Conservation (phyloP, 2,797 vertebrate species). For the Phrynocephalus forsythii region DNA sequence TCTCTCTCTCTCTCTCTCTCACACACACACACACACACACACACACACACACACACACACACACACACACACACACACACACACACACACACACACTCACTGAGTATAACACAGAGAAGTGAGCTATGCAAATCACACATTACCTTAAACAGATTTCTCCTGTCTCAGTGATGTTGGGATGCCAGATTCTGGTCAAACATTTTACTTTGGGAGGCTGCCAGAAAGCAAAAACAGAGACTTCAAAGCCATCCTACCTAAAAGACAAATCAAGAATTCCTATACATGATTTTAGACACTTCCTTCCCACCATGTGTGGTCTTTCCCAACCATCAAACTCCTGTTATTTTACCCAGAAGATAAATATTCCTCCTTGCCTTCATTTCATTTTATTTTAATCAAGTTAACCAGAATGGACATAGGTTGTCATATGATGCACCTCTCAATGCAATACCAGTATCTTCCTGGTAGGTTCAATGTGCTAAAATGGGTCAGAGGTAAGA, state of each 20-base stretch:
- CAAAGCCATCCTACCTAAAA: not conserved
- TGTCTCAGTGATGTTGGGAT: conserved; percentile 97
- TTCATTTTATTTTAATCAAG: not conserved
- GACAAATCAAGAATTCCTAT: not conserved
- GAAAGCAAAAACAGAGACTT: conserved; percentile 59
- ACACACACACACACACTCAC: no score
- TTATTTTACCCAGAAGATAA: not conserved
- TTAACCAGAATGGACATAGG: not conserved
- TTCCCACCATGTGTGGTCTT: not conserved
- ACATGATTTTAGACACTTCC: not conserved
- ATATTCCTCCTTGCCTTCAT: no score
- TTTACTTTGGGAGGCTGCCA: conserved; percentile 97
- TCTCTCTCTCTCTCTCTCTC: no score
- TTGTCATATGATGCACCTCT: not conserved
- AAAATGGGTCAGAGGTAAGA: not conserved
- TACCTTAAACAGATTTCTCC: conserved; percentile 99
- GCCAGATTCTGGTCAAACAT: conserved; percentile 98
- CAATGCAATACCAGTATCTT: not conserved
- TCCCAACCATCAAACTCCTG: no score
- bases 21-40: no score
- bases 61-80: no score
- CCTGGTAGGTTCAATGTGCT: no score
- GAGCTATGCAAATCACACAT: conserved; percentile 18
- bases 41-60: no score
- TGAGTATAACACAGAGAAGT: not conserved